phyloP scores from a whole-genome alignment of 2,888 invertebrate genomes.

The Tillus elongatus region DNA sequence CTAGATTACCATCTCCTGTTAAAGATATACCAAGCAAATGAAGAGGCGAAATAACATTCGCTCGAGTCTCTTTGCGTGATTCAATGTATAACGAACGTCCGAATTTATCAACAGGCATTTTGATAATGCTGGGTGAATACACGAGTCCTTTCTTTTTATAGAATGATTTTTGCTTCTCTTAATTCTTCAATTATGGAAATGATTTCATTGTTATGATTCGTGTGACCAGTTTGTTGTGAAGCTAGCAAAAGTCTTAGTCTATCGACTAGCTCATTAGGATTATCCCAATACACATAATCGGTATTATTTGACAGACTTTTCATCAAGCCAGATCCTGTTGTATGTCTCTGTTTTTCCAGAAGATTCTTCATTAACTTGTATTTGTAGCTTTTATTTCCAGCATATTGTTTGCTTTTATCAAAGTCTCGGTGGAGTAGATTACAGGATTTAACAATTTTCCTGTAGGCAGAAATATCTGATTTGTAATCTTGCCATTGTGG shows the following conservation, averaged over 20 bases:
- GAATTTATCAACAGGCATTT: slow-evolving; percentile 13
- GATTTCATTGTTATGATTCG: slow-evolving; percentile 29
- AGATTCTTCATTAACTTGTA: too few relatives aligned
- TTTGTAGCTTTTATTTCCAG: not conserved
- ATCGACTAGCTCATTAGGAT: too few relatives aligned
- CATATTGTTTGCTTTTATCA: slow-evolving; percentile 1
- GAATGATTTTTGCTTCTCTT: slow-evolving; percentile 18
- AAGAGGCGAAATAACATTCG: slow-evolving; percentile 2
- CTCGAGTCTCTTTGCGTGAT: too few relatives aligned
- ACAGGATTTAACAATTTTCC: not conserved
- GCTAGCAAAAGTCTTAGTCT: slow-evolving; percentile 26
- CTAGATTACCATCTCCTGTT: slow-evolving; percentile 12
- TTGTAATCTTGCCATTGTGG: not conserved
- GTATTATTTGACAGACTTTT: slow-evolving; percentile 8
- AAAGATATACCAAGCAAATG: too few relatives aligned
- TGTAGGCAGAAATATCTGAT: not conserved
- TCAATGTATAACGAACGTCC: too few relatives aligned
- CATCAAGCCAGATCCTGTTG: slow-evolving; percentile 9
- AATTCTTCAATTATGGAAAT: slow-evolving; percentile 31
- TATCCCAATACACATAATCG: too few relatives aligned
- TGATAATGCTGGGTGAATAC: slow-evolving; percentile 8
- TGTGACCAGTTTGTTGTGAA: slow-evolving; percentile 27
- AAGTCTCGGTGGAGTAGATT: not conserved
- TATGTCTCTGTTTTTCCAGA: too few relatives aligned
- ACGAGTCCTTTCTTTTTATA: slow-evolving; percentile 9